Evolutionary conservation across 2,888 invertebrate species (phyloP).

Genomic region (Poecilus cupreus): DNA sequence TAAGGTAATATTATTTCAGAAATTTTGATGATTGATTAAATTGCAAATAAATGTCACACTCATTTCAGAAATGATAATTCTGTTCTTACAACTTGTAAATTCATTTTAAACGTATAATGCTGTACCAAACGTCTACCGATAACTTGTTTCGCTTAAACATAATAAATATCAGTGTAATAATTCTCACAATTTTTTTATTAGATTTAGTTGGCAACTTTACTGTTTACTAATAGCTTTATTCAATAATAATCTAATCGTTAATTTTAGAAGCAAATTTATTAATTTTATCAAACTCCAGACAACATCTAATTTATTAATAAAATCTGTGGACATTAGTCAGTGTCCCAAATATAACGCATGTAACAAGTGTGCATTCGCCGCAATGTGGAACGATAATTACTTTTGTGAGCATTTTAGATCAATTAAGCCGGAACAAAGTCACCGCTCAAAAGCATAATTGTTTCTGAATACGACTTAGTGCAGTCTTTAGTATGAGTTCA

Average conservation of each 20-base stretch:
- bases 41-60: too few species aligned
- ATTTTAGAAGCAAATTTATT: background rate
- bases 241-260: background rate
- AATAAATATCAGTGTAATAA: too few species aligned
- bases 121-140: too few species aligned
- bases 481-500: background rate
- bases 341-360: constrained; percentile 8
- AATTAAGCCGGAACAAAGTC: constrained; percentile 42
- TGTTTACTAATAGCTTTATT: too few species aligned
- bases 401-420: constrained; percentile 46
- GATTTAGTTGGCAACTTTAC: too few species aligned
- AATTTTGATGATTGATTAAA: too few species aligned
- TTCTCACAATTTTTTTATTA: too few species aligned
- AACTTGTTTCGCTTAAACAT: too few species aligned
- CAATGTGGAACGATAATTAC: constrained; percentile 45
- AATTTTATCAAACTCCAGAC: background rate
- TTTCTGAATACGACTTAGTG: background rate
- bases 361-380: constrained; percentile 14
- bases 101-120: too few species aligned
- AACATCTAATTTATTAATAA: background rate
- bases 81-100: too few species aligned
- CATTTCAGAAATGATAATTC: too few species aligned
- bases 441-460: constrained; percentile 33
- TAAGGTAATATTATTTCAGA: too few species aligned
- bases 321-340: background rate